phyloP scores from a whole-genome alignment of 2,113 vertebrate genomes.

The Rattus rattus region DNA sequence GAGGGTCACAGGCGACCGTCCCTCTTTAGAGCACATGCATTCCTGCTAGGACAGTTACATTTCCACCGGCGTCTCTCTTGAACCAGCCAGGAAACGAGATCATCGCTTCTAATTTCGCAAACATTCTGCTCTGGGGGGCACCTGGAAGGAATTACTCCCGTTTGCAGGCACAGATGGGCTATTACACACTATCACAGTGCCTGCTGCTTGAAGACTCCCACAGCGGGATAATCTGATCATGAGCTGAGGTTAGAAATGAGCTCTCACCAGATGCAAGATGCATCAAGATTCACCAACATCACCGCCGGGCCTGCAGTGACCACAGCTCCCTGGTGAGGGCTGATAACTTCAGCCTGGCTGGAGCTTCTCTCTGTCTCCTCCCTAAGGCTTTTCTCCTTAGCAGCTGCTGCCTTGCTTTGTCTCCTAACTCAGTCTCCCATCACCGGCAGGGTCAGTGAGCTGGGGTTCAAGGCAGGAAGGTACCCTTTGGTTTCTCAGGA shows the following conservation, averaged over 20 bases:
- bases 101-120: neutral
- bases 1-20: neutral
- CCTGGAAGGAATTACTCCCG: neutral
- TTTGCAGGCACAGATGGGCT: neutral
- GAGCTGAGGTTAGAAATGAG: neutral
- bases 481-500: neutral
- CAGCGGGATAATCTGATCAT: neutral
- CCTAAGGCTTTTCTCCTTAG: neutral
- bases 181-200: neutral
- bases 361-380: neutral
- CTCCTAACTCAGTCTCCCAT: neutral
- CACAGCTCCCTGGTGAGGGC: neutral
- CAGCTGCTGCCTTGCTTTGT: neutral
- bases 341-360: neutral
- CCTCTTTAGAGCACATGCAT: neutral
- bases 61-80: neutral
- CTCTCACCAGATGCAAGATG: neutral
- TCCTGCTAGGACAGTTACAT: neutral
- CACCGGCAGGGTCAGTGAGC: neutral
- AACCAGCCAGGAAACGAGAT: neutral
- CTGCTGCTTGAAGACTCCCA: neutral
- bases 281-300: neutral
- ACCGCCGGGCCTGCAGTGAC: neutral
- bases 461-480: neutral
- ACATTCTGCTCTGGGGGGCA: neutral